These are phyloP conservation scores for Dryococelus australis DNA, from an alignment of 2,888 invertebrate species.

Conservation along the genomic window DNA sequence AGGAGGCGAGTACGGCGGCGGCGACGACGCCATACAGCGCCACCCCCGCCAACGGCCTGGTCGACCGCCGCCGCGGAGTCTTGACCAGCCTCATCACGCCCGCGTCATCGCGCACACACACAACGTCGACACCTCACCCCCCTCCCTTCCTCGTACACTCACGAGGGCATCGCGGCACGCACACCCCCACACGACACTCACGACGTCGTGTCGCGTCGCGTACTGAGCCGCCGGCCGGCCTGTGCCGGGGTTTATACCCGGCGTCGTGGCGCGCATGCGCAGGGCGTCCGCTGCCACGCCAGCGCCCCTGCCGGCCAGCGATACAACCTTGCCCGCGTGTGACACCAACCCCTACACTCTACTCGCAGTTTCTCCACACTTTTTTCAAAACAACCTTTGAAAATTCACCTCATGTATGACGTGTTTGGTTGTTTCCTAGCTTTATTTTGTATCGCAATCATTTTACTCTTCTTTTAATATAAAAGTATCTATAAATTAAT, in stretches of 20 bases:
- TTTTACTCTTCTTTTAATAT: no score
- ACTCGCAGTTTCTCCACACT: no score
- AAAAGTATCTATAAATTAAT: no score
- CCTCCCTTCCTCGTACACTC: not conserved
- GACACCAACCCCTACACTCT: no score
- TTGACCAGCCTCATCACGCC: conserved; percentile 25
- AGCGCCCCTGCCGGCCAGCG: not conserved
- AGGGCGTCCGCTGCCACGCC: not conserved
- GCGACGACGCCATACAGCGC: conserved; percentile 67
- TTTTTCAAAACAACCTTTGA: no score
- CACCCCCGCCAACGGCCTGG: not conserved
- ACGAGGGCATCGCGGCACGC: not conserved
- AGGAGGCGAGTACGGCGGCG: conserved; percentile 72
- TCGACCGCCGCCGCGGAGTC: not conserved
- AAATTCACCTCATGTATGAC: no score
- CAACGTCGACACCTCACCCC: not conserved
- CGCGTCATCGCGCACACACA: not conserved
- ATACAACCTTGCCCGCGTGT: not conserved
- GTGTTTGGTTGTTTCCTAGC: no score
- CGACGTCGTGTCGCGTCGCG: not conserved
- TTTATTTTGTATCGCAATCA: no score
- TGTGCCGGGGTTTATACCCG: not conserved
- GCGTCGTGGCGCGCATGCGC: not conserved
- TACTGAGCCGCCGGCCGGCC: not conserved
- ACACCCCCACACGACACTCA: not conserved